Base-by-base conservation (phyloP, 2,797 vertebrate species). In the Ctenopoma multispine region DNA sequence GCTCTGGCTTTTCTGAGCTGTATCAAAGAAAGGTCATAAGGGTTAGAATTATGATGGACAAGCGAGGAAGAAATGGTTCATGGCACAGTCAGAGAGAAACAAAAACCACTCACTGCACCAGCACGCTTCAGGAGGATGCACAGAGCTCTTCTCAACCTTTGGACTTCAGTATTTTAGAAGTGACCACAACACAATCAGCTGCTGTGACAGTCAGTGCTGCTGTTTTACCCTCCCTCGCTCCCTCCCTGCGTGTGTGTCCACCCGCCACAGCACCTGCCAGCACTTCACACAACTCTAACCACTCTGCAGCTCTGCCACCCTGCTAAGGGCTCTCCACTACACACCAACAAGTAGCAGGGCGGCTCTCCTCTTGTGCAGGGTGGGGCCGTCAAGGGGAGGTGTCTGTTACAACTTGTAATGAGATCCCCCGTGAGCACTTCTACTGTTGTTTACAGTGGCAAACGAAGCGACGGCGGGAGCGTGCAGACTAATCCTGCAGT, bases 401-500 rank as follows among this genome's bases (percentile, higher is more conserved):
- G 57, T 70, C 69, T 24, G 58, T 81, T 84, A 82, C 84, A 75
- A 66, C 46, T 47, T 68, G 84, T 86, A 87, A 89, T 41, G 71
- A 75, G 81, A 88, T 81, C 81, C 55, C 55, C 58, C 4, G 2
- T 3, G 54, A 80, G 82, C 76, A 34, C 70, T 73, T 59, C 60
- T 44, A 77, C 72, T 44, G 56, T 43, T 75, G 86, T 81, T 84
- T 66, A 63, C 72, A 0, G 69, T 56, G 3, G 38, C 63, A 67
- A 49, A 74, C 38, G 31, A 75, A 34, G 69, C 43, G 72, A 65
- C 63, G 23, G 67, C 4, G 10, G 74, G 18, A 20, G 69, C n/a
- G 41, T 61, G 77, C 64, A 6, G 56, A 4, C 53, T 72, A 61
- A 60, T 80, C 58, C 67, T 41, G 65, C 60, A 47, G 77, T 57